Evolutionary conservation across 1,140 invertebrate species (phyloP), one percentile per base, ranked within the genome.

Genomic region (Brachionus rubens): DNA sequence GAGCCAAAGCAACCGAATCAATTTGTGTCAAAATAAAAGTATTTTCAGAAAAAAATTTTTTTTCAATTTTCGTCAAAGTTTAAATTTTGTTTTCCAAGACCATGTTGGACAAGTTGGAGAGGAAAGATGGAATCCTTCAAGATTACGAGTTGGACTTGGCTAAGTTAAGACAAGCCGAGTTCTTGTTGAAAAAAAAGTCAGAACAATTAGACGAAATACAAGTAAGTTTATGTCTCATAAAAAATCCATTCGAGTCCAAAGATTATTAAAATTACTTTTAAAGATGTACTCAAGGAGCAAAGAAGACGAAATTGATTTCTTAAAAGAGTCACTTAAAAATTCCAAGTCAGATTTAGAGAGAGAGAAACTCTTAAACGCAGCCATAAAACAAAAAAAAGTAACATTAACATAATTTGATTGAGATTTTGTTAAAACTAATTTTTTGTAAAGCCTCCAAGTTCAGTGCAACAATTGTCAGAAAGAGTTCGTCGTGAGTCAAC

Each of bases 311-410:
- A 79, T 82, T 1, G 79, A 82, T 33, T 83, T 82, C 72, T 77
- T 85, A 28, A 77, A 83, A 24, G 83, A 84, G 50, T 81, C 82
- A 2, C 78, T 84, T 7, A 81, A 80, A 48, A 78, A 81, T 65
- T 81, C 83, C 14, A 78, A 80, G 76, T 79, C 81, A 47, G 77
- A 78, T 43, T 79, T 85, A 2, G 81, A 85, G 30, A 82, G 84
- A 76, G 84, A 85, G 77, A 84, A 83, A 62, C 76, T 82, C 7
- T 79, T 85, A 0, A 85, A 85, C 67, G 78, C 77, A 28, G 82
- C 83, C 26, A 84, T 85, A 43, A 85, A 85, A 80, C 79, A 82
- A 41, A 81, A 81, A 78, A 84, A 83, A 80, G 83, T 83, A 59
- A 40, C 10, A 5, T 62, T 48, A 43, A 12, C 36, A 26, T 56